Conservation (phyloP, 2,888 invertebrate species). For the Xylophagus ater region DNA sequence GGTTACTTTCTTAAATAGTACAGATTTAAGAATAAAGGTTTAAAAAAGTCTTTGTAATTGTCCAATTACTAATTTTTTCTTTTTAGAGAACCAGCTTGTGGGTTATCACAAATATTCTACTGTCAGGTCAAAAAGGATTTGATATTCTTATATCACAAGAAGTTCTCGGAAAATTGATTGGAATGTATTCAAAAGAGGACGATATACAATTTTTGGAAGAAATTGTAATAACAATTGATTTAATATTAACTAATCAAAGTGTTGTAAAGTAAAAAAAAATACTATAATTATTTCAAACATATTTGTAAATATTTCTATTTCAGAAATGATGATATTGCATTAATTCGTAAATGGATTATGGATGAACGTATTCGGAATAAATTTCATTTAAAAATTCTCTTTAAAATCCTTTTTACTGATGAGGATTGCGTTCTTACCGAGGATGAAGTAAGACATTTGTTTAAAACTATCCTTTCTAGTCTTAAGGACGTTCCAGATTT, state of each 20-base stretch:
- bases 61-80: not conserved
- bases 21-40: conserved; percentile 25
- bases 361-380: not conserved
- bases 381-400: conserved; percentile 1
- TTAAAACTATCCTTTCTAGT: not conserved
- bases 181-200: conserved; percentile 21
- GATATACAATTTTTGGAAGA: conserved; percentile 26
- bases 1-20: conserved; percentile 28
- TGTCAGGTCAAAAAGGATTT: conserved; percentile 26
- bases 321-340: not conserved
- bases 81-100: conserved; percentile 28
- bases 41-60: not conserved
- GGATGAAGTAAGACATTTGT: not conserved
- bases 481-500: not conserved
- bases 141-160: conserved; percentile 28
- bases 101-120: conserved; percentile 31
- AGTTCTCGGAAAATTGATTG: conserved; percentile 28
- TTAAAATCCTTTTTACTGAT: not conserved
- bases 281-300: not conserved
- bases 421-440: not conserved
- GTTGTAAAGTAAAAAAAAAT: conserved; percentile 4
- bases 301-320: not conserved
- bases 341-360: not conserved
- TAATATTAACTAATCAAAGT: conserved; percentile 18
- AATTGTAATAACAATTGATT: conserved; percentile 26